Evolutionary conservation across 2,888 invertebrate genomes (phyloP), one percentile per base, ranked within the genome.

Genomic region (Eupithecia dodoneata): DNA sequence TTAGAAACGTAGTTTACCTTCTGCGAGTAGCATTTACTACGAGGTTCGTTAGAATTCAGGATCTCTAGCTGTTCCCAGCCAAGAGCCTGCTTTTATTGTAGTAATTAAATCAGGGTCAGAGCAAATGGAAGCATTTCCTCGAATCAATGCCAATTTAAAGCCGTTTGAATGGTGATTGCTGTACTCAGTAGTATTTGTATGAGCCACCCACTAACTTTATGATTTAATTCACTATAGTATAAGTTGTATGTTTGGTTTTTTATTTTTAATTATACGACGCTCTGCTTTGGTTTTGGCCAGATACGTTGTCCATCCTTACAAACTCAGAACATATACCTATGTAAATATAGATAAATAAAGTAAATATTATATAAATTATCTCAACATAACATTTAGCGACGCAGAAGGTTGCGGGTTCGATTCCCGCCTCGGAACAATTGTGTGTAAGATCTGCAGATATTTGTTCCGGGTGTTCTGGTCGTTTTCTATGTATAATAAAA

Each of bases 41-140:
- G 63, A 44, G 18, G n/a, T 74, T 73, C 41, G 55, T 76, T 73
- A 59, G 59, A 42, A 70, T 69, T 70, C 45, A 67, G 65, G 70
- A 75, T 41, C 74, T 70, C 77, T 74, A 74, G 77, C 75, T 71
- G 89, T 86, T 88, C 4, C 87, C 87, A 85, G 85, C 86, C 85
- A 85, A 63, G 86, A 87, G 84, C 88, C 86, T 84, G 79, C 85
- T 87, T 87, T 88, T 88, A 88, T 88, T 87, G 86, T 87, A 87
- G 85, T 86, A 87, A 88, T 86, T 85, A 85, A 87, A 87, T 84
- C 84, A 84, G 82, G 82, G 84, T 85, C 82, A 81, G 82, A 76
- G 80, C 81, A 77, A 78, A 84, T 81, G 79, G 82, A 63, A 75
- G 75, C 77, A 81, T 81, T 82, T 78, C 74, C 77, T 80, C 71